A percentile compares a stretch with the other conserved stretches of the same genome.
These are phyloP conservation scores for Nomada hirtipes DNA, from an alignment of 2,888 invertebrate genomes.

Conservation along the genomic window DNA sequence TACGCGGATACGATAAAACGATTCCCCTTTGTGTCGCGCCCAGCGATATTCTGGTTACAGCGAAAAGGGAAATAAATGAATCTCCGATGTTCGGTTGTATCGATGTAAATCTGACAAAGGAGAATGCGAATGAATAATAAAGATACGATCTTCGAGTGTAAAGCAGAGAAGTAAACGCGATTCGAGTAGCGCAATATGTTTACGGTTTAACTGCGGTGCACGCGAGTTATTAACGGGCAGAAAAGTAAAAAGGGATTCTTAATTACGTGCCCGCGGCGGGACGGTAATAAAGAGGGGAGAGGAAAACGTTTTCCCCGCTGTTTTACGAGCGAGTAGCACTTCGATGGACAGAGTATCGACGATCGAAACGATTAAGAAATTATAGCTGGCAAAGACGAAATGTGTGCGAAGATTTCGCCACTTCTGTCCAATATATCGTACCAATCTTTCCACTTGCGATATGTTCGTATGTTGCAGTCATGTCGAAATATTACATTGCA, in stretches of 20 bases:
- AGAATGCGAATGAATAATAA: neutral
- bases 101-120: neutral
- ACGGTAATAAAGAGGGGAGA: slow-evolving; percentile 6
- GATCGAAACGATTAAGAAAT: slow-evolving; percentile 38
- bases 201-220: slow-evolving; percentile 22
- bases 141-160: slow-evolving; percentile 22
- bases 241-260: slow-evolving; percentile 10
- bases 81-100: neutral
- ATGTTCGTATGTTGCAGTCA: too few species aligned
- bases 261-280: slow-evolving; percentile 12
- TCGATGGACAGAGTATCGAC: slow-evolving; percentile 25
- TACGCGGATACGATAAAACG: neutral
- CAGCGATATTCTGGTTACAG: too few species aligned
- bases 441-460: too few species aligned
- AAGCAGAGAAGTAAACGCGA: neutral
- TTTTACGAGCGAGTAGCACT: slow-evolving; percentile 3
- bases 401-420: neutral
- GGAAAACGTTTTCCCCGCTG: neutral
- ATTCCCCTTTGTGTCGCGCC: neutral
- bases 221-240: slow-evolving; percentile 26
- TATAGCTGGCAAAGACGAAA: neutral
- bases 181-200: slow-evolving; percentile 11
- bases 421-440: too few species aligned
- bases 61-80: neutral
- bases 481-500: too few species aligned